Evolutionary conservation across 2,888 invertebrate species (phyloP).

Genomic region (Drosophila demipolita): DNA sequence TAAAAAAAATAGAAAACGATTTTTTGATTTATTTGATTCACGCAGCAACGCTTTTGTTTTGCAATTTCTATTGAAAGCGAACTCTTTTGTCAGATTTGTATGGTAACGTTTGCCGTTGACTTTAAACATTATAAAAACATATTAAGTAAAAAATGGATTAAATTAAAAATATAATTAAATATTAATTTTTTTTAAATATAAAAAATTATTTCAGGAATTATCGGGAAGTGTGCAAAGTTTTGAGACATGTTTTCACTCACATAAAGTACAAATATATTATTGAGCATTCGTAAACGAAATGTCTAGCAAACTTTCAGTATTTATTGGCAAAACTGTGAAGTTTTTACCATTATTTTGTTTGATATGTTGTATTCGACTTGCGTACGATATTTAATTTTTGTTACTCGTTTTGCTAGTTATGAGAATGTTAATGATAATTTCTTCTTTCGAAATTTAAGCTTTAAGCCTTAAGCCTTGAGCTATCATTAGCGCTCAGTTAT

Average conservation of each 20-base stretch:
- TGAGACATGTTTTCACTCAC: background rate
- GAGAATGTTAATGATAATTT: background rate
- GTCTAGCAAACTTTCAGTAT: background rate
- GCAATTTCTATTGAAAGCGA: slow-evolving; percentile 6
- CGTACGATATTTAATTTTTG: too few species aligned
- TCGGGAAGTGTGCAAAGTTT: background rate
- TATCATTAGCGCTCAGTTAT: background rate
- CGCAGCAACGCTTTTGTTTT: background rate
- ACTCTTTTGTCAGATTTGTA: background rate
- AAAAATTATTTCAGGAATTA: background rate
- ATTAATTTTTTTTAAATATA: background rate
- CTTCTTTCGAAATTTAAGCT: too few species aligned
- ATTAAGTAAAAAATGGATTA: background rate
- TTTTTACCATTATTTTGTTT: background rate
- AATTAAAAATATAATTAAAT: background rate
- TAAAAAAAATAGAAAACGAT: background rate
- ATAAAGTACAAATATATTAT: background rate
- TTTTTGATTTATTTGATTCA: slow-evolving; percentile 6
- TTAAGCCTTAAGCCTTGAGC: background rate
- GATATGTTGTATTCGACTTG: background rate
- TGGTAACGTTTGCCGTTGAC: background rate
- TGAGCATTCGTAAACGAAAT: background rate
- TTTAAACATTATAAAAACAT: background rate
- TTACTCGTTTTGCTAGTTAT: too few species aligned
- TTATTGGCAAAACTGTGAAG: background rate